Conservation (phyloP, 2,888 invertebrate species). For the Thecophora atra region DNA sequence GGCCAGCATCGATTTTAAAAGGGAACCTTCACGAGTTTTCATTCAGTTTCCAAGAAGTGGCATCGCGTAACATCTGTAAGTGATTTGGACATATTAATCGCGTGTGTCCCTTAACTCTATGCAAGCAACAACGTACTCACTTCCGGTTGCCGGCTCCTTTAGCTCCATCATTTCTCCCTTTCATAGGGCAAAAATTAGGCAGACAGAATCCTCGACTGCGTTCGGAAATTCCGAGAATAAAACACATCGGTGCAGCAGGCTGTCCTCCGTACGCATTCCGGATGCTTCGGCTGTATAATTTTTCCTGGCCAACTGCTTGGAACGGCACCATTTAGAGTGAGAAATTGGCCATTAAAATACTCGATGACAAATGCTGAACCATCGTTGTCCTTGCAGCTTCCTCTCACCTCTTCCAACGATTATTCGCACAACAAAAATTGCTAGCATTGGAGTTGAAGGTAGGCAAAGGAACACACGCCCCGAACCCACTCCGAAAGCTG, state of each 20-base stretch:
- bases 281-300: slow-evolving; percentile 17
- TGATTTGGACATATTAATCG: slow-evolving; percentile 54
- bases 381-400: background rate
- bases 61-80: slow-evolving; percentile 55
- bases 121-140: background rate
- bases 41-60: background rate
- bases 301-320: slow-evolving; percentile 19
- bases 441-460: background rate
- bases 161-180: background rate
- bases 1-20: background rate
- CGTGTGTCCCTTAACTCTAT: slow-evolving; percentile 1
- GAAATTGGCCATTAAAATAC: slow-evolving; percentile 62
- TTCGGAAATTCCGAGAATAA: slow-evolving; percentile 26
- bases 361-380: slow-evolving; percentile 54
- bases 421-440: too few species aligned
- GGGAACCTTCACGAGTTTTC: background rate
- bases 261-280: background rate
- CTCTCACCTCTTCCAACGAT: background rate
- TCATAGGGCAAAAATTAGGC: background rate
- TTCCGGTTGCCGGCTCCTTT: background rate
- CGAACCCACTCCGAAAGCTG: background rate
- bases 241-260: slow-evolving; percentile 31
- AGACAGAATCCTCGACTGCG: background rate
- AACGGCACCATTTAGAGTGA: slow-evolving; percentile 59
- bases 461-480: background rate